phyloP scores from a whole-genome alignment of 2,888 invertebrate species.

The Anthrax anthrax region DNA sequence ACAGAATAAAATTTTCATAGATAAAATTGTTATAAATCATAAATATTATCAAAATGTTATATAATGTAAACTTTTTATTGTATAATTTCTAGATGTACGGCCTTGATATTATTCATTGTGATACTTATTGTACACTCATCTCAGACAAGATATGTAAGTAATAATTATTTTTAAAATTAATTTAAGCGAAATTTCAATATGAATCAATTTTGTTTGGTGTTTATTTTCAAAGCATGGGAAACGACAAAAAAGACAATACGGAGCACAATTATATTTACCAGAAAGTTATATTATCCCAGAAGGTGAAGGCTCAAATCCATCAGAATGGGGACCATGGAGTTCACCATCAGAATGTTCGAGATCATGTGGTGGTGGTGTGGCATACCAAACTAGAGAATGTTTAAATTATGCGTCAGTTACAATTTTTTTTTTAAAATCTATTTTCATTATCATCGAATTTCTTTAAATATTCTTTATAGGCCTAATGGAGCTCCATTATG shows the following conservation, averaged over 20 bases:
- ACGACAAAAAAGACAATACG: conserved; percentile 63
- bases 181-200: not conserved
- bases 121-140: conserved; percentile 39
- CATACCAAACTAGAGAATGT: conserved; percentile 70
- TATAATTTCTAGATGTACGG: conserved; percentile 44
- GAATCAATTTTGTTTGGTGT: not conserved
- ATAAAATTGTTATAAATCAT: not conserved
- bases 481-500: conserved; percentile 50
- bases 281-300: conserved; percentile 56
- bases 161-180: not conserved
- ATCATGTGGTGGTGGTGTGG: conserved; percentile 86
- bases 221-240: conserved; percentile 44
- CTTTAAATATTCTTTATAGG: conserved; percentile 35
- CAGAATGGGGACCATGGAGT: conserved; percentile 72
- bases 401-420: conserved; percentile 17
- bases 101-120: conserved; percentile 43
- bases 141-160: conserved; percentile 48
- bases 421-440: too few species aligned
- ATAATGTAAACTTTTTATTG: too few species aligned
- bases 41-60: too few species aligned
- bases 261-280: conserved; percentile 57
- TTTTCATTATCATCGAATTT: too few species aligned
- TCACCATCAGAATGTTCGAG: conserved; percentile 72
- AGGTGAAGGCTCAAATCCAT: conserved; percentile 47
- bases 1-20: not conserved